A percentile compares a stretch with the other conserved stretches of the same genome.
phyloP scores from a whole-genome alignment of 2,113 vertebrate genomes.

The Zosterops lateralis region DNA sequence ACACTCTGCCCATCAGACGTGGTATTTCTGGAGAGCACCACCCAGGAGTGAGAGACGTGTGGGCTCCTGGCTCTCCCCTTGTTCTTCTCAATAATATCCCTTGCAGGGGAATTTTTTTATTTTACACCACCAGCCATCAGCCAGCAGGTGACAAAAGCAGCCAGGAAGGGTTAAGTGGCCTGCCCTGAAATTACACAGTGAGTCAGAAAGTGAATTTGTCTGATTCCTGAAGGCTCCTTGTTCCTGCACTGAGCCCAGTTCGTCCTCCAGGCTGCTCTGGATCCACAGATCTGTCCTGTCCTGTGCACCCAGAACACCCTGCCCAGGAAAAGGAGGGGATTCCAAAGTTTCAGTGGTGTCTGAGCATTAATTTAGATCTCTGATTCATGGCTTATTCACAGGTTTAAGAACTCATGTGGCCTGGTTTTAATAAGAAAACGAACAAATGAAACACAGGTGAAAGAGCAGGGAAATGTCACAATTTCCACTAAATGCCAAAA shows the following conservation, averaged over 20 bases:
- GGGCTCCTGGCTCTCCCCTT: background rate
- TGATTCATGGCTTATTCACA: background rate
- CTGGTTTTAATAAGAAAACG: background rate
- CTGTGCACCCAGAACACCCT: background rate
- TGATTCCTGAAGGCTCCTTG: background rate
- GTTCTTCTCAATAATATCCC: background rate
- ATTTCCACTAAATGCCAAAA: background rate
- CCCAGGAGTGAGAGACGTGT: conserved; percentile 7
- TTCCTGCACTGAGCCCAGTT: background rate
- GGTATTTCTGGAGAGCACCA: conserved; percentile 36
- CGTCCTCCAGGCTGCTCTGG: background rate
- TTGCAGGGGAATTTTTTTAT: background rate
- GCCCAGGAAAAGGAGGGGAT: background rate
- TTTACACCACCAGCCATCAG: background rate
- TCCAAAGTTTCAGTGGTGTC: background rate
- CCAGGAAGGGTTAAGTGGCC: background rate
- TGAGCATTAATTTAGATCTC: background rate
- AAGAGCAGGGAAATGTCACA: background rate
- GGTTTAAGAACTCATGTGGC: background rate
- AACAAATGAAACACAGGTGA: background rate
- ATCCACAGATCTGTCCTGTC: background rate
- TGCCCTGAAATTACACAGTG: background rate
- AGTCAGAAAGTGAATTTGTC: background rate
- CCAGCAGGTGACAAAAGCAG: background rate
- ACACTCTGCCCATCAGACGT: conserved; percentile 18